Conservation (phyloP, 2,113 vertebrate species). For the Leucoraja erinaceus region DNA sequence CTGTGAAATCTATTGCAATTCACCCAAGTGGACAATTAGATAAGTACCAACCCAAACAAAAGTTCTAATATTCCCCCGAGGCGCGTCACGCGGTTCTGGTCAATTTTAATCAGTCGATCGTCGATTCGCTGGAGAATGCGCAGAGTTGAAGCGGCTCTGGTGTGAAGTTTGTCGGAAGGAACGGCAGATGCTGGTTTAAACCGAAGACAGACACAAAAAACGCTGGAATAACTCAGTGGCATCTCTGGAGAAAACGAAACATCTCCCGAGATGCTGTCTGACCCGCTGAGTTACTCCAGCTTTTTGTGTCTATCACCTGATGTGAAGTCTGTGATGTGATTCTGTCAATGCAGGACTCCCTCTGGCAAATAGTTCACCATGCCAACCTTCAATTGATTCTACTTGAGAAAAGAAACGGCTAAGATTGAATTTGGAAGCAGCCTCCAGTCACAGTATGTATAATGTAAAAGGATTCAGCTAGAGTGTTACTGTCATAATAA, state of each 20-base stretch:
- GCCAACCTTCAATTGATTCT: constrained; percentile 15
- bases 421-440: neutral
- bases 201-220: too few species aligned
- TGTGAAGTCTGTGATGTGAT: neutral
- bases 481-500: neutral
- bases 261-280: too few species aligned
- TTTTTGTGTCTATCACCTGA: too few species aligned
- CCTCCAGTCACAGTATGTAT: neutral
- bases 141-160: neutral
- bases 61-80: neutral
- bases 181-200: too few species aligned
- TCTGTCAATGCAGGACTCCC: neutral
- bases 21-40: neutral
- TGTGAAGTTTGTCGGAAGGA: neutral
- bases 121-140: neutral
- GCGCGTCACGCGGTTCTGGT: neutral
- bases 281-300: too few species aligned
- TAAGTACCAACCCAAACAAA: neutral
- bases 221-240: too few species aligned
- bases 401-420: neutral
- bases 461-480: neutral
- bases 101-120: neutral
- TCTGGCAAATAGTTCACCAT: neutral
- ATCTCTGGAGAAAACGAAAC: too few species aligned
- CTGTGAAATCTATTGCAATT: neutral